Evolutionary conservation across 2,797 vertebrate genomes (phyloP).

Genomic region (Poeciliopsis gracilis): DNA sequence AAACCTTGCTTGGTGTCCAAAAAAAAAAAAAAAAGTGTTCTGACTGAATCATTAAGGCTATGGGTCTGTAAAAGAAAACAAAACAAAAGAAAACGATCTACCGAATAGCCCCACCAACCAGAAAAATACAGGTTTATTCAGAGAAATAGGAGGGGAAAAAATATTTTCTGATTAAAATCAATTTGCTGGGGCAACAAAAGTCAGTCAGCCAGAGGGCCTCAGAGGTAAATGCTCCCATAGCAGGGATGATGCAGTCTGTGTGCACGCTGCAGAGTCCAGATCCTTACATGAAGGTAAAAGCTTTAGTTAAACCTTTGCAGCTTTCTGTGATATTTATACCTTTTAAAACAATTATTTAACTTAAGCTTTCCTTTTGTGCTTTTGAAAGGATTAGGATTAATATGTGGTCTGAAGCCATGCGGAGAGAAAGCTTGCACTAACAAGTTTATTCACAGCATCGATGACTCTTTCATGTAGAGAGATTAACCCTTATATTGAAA

Average conservation of each 20-base stretch:
- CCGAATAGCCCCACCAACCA: constrained; percentile 44
- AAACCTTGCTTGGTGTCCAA: constrained; percentile 45
- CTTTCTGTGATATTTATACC: background rate
- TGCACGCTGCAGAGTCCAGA: background rate
- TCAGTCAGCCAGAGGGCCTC: constrained; percentile 38
- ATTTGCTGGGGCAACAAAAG: constrained; percentile 60
- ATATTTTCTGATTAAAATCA: constrained; percentile 52
- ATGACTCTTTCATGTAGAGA: constrained; percentile 35
- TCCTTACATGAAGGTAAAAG: background rate
- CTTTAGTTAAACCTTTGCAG: background rate
- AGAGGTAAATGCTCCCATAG: constrained; percentile 56
- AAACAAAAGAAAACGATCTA: constrained; percentile 3
- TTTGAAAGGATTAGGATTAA: background rate
- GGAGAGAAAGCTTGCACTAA: constrained; percentile 10
- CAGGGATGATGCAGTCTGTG: constrained; percentile 33
- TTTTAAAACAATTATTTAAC: background rate
- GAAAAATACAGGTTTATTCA: constrained; percentile 44
- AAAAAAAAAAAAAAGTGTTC: constrained; percentile 27
- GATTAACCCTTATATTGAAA: constrained; percentile 37
- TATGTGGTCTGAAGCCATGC: background rate
- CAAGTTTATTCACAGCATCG: constrained; percentile 39
- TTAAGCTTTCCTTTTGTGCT: background rate
- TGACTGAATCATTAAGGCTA: constrained; percentile 50
- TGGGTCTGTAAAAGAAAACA: constrained; percentile 32
- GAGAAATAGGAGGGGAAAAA: constrained; percentile 19